phyloP scores from a whole-genome alignment of 2,797 vertebrate species.

The Pelochelys cantorii region DNA sequence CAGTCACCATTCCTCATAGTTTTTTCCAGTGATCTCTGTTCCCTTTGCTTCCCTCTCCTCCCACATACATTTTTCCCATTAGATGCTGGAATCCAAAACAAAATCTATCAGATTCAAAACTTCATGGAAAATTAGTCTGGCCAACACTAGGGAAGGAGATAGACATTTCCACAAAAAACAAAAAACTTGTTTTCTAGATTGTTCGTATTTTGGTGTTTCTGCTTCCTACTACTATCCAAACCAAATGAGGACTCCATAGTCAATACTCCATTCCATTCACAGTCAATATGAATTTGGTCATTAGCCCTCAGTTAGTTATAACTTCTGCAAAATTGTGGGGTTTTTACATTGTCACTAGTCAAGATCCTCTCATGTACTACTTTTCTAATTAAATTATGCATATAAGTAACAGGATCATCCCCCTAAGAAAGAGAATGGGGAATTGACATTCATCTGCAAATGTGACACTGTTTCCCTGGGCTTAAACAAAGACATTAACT shows the following conservation, averaged over 20 bases:
- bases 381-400: not conserved
- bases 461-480: too few relatives aligned
- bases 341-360: not conserved
- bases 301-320: conserved; percentile 12
- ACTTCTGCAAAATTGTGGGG: not conserved
- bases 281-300: not conserved
- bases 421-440: too few relatives aligned
- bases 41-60: not conserved
- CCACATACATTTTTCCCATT: not conserved
- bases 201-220: not conserved
- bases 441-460: too few relatives aligned
- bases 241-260: not conserved
- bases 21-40: not conserved
- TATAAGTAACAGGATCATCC: accelerated
- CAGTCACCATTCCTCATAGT: not conserved
- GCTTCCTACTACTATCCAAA: not conserved
- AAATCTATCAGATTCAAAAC: not conserved
- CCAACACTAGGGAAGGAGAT: not conserved
- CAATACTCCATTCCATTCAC: not conserved
- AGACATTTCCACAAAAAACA: not conserved
- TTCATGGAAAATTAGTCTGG: accelerated
- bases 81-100: not conserved
- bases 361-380: not conserved
- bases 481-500: too few relatives aligned
- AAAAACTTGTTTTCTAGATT: not conserved